Evolutionary conservation across 2,113 vertebrate species (phyloP).

Genomic region (Lucifuga dentata): DNA sequence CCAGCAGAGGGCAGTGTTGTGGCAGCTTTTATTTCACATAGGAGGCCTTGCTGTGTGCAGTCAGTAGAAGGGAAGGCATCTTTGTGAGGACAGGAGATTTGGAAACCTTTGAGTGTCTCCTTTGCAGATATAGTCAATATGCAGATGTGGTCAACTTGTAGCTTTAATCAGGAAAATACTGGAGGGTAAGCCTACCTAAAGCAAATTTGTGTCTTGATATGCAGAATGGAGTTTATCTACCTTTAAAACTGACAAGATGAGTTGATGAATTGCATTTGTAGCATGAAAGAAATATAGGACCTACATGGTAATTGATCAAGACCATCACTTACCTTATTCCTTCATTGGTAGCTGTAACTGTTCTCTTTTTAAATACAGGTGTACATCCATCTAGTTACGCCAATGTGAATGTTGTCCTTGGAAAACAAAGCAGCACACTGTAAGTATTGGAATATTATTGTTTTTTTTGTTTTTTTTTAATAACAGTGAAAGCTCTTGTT

Average conservation of each 20-base stretch:
- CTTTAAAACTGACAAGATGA: too few species aligned
- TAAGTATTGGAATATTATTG: not conserved
- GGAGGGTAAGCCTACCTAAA: not conserved
- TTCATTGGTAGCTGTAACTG: not conserved
- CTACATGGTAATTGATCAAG: too few species aligned
- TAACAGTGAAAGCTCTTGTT: not conserved
- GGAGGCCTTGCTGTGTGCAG: slow-evolving; percentile 40
- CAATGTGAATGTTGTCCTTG: slow-evolving; percentile 22
- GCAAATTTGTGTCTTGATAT: not conserved
- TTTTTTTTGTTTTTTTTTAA: too few species aligned
- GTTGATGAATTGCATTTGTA: too few species aligned
- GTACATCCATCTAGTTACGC: not conserved
- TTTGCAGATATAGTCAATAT: not conserved
- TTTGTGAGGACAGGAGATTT: not conserved
- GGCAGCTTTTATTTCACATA: not conserved
- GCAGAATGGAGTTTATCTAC: not conserved
- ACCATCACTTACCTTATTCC: not conserved
- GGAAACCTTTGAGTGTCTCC: not conserved
- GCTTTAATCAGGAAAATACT: not conserved
- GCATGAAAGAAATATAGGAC: too few species aligned
- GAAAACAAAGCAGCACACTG: slow-evolving; percentile 7
- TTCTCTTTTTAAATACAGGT: not conserved
- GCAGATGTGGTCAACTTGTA: not conserved
- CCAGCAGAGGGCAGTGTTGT: slow-evolving; percentile 65
- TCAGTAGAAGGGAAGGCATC: slow-evolving; percentile 14